Evolutionary conservation across 2,113 vertebrate genomes (phyloP).

Genomic region (Ictalurus furcatus): DNA sequence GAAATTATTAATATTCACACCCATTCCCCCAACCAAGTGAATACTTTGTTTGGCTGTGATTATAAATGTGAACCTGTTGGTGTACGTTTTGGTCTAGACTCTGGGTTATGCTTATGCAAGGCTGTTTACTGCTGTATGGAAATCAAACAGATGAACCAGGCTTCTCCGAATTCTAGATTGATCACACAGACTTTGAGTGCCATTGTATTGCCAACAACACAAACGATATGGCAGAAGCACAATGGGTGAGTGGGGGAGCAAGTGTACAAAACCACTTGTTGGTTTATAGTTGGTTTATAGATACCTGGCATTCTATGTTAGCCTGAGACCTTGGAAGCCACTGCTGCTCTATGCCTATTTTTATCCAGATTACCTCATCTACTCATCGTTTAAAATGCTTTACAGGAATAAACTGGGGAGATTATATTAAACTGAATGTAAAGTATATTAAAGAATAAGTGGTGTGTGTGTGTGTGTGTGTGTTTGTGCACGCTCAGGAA

Average conservation of each 20-base stretch:
- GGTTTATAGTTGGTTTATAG: background rate
- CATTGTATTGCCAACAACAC: background rate
- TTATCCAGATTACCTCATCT: background rate
- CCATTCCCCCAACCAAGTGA: background rate
- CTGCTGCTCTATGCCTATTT: background rate
- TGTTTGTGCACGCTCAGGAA: constrained; percentile 1
- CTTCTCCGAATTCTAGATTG: background rate
- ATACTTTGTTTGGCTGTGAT: background rate
- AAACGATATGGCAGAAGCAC: background rate
- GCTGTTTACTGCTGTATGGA: background rate
- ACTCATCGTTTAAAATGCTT: background rate
- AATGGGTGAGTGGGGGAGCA: background rate
- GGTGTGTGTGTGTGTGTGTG: constrained; percentile 3
- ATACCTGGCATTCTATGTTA: background rate
- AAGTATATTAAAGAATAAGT: background rate
- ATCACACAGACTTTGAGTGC: background rate
- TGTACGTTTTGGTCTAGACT: background rate
- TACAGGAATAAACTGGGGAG: background rate
- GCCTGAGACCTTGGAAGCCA: background rate
- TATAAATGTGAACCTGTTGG: background rate
- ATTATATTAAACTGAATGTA: background rate
- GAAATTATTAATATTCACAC: background rate
- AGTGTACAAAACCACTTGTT: background rate
- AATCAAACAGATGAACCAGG: background rate
- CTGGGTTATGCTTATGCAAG: background rate